phyloP scores from a whole-genome alignment of 2,888 invertebrate species.

The Listrodromus nycthemerus region DNA sequence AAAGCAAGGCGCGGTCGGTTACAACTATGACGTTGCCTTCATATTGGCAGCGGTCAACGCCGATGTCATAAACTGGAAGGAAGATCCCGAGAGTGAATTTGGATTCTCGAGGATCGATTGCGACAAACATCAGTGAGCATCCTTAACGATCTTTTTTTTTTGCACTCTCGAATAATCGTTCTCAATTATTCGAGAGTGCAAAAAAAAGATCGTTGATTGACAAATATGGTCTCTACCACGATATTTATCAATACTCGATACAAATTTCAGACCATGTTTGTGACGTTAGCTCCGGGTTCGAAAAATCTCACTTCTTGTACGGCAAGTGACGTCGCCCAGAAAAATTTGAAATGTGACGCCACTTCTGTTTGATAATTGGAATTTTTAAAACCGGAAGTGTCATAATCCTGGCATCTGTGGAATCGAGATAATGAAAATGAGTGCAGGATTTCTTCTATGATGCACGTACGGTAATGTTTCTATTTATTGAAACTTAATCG shows the following conservation, averaged over 20 bases:
- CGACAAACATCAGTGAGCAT: conserved; percentile 90
- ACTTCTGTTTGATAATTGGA: too few relatives aligned
- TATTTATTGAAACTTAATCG: conserved; percentile 14
- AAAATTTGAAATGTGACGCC: too few relatives aligned
- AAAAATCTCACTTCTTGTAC: too few relatives aligned
- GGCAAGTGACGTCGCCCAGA: too few relatives aligned
- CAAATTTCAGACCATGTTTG: background rate
- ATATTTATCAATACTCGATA: too few relatives aligned
- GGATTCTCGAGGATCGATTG: conserved; percentile 90
- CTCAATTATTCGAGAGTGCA: too few relatives aligned
- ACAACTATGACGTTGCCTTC: conserved; percentile 91
- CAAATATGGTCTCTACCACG: too few relatives aligned
- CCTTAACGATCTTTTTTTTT: background rate
- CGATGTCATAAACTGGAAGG: conserved; percentile 92
- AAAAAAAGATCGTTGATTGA: too few relatives aligned
- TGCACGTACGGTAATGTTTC: background rate
- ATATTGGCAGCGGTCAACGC: conserved; percentile 94
- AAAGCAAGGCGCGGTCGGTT: conserved; percentile 90
- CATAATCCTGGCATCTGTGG: too few relatives aligned
- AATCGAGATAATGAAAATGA: too few relatives aligned
- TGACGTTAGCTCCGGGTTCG: background rate
- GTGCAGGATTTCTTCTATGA: too few relatives aligned
- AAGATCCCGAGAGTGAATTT: conserved; percentile 87
- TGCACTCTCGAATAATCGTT: background rate
- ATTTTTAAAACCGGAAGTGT: too few relatives aligned